Base-by-base conservation (phyloP, 1,140 invertebrate species). In the Littorina saxatilis region DNA sequence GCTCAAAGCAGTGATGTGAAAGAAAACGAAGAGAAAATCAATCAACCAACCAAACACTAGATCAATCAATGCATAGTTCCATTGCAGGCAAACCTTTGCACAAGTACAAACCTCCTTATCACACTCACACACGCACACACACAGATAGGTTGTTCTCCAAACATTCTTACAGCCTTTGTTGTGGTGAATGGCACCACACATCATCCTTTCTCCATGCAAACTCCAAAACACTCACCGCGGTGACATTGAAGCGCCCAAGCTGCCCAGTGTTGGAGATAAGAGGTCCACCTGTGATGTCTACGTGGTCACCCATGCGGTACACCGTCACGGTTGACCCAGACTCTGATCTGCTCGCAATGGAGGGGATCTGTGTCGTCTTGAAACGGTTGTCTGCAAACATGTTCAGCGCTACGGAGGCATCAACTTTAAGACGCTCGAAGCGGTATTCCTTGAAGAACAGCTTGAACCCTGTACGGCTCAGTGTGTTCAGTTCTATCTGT, bases 281-380 rank as follows among this genome's bases (percentile, higher is more conserved):
- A 0, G 98, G 98, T 0, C 98, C 98, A 87, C 95, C 95, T 39
- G 96, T 97, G 58, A 99, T 97, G 88, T 99, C 98, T 66, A 99
- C 95, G 88, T 98, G 96, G 80, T 96, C 94, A 0, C 95, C 96
- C 61, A 96, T 93, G 85, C 96, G 94, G 90, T 98, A 99, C 2
- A 99, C 84, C 0, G 94, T 95, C 0, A 99, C 94, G 82, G 75
- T 90, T 27, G 94, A 94, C 9, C 89, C 87, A 3, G 76, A 76
- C 29, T 79, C 37, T 0, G 89, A 91, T 72, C 87, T 75, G 52
- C 61, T 84, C 93, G 17, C 95, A 94, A 99, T 98, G 78, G 94
- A 93, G 0, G 97, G 97, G 88, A 99, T 96, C 92, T 99, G 98
- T 77, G 94, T 89, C 0, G 89, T 92, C 92, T 99, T 99, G 86